A percentile compares a stretch with the other conserved stretches of the same genome.
Evolutionary conservation across 2,113 vertebrate genomes (phyloP).

Genomic region (Oxyruncus cristatus): DNA sequence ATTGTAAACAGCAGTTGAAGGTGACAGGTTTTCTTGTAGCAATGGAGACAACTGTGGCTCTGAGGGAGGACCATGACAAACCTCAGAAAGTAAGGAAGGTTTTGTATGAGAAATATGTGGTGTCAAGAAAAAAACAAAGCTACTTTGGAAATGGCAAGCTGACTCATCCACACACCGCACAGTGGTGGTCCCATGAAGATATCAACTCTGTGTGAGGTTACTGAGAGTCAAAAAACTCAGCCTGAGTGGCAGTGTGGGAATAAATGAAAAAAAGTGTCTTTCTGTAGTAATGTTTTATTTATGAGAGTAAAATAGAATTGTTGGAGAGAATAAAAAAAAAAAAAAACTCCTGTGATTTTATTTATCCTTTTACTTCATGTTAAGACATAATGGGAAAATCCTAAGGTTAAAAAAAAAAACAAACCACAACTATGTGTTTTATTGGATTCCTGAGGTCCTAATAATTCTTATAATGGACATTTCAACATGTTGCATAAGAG

Average conservation of each 20-base stretch:
- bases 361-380: neutral
- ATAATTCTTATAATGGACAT: neutral
- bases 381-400: neutral
- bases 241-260: neutral
- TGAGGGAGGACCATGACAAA: neutral
- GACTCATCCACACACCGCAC: neutral
- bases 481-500: neutral
- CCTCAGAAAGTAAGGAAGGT: neutral
- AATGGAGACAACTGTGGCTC: neutral
- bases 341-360: neutral
- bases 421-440: neutral
- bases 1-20: neutral
- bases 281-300: conserved; percentile 12
- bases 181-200: neutral
- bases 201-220: neutral
- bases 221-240: neutral
- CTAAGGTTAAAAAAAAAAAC: neutral
- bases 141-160: neutral
- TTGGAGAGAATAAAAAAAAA: neutral
- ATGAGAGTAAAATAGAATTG: neutral
- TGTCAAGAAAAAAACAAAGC: neutral
- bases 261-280: neutral
- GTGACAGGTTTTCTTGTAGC: neutral
- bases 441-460: neutral
- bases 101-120: neutral